Evolutionary conservation across 35 echinoderm and acorn worm species (phyloP).

Genomic region (Antedon bifida): DNA sequence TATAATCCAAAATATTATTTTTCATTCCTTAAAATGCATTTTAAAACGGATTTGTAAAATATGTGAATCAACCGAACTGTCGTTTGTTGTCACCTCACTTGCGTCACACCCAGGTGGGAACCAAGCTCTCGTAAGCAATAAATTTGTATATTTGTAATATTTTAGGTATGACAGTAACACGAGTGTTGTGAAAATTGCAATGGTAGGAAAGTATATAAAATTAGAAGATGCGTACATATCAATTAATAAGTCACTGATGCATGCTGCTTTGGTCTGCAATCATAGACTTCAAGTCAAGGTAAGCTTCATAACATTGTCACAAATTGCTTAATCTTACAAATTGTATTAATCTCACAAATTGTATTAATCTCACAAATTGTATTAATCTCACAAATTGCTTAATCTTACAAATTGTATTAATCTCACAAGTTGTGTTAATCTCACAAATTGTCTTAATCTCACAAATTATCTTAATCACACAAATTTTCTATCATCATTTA

Average conservation of each 20-base stretch:
- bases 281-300: slow-evolving; percentile 67
- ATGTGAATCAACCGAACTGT: too few relatives aligned
- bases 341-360: not conserved
- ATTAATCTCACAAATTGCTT: not conserved
- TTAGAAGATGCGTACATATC: slow-evolving; percentile 94
- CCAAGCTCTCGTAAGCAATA: too few relatives aligned
- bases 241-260: slow-evolving; percentile 74
- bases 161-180: slow-evolving; percentile 50
- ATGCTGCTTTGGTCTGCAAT: slow-evolving; percentile 68
- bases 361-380: not conserved
- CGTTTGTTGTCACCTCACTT: too few relatives aligned
- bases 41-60: too few relatives aligned
- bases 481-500: too few relatives aligned
- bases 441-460: too few relatives aligned
- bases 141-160: not conserved
- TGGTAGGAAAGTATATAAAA: slow-evolving; percentile 97
- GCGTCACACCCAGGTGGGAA: too few relatives aligned
- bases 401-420: not conserved
- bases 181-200: slow-evolving; percentile 53
- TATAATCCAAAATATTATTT: too few relatives aligned
- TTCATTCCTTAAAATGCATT: too few relatives aligned
- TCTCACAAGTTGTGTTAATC: not conserved
- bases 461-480: too few relatives aligned
- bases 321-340: not conserved
- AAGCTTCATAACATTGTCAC: too few relatives aligned